A percentile compares a stretch with the other conserved stretches of the same genome.
These are phyloP conservation scores for Psittacula derbiana DNA, from an alignment of 2,797 vertebrate genomes.

Conservation along the genomic window DNA sequence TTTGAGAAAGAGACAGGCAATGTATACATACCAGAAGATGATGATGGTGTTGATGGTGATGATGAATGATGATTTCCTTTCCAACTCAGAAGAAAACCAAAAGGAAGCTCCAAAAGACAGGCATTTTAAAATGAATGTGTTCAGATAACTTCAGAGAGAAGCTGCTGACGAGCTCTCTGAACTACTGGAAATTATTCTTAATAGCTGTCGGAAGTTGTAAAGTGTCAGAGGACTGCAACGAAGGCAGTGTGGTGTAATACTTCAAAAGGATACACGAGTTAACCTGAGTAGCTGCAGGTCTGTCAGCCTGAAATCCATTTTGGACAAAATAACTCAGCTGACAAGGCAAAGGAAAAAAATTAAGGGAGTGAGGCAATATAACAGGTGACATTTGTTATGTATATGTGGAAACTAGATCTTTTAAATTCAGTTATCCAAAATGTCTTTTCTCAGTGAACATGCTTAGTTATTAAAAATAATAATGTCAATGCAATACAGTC, in stretches of 20 bases:
- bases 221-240: neutral
- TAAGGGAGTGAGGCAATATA: neutral
- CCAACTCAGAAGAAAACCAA: conserved; percentile 49
- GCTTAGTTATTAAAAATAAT: neutral
- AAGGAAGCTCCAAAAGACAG: conserved; percentile 5
- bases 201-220: neutral
- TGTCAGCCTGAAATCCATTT: neutral
- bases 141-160: conserved; percentile 23
- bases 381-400: neutral
- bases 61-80: conserved; percentile 35
- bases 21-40: conserved; percentile 38
- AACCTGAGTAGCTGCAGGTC: neutral
- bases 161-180: neutral
- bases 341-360: neutral
- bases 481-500: neutral
- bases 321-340: neutral
- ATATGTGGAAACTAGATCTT: neutral
- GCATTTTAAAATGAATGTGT: neutral
- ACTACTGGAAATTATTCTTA: neutral
- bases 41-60: neutral
- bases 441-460: neutral
- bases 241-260: neutral
- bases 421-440: neutral
- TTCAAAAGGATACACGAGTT: neutral
- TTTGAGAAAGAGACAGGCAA: neutral